These are phyloP conservation scores for Seladonia tumulorum DNA, from an alignment of 2,888 invertebrate species.

Conservation along the genomic window DNA sequence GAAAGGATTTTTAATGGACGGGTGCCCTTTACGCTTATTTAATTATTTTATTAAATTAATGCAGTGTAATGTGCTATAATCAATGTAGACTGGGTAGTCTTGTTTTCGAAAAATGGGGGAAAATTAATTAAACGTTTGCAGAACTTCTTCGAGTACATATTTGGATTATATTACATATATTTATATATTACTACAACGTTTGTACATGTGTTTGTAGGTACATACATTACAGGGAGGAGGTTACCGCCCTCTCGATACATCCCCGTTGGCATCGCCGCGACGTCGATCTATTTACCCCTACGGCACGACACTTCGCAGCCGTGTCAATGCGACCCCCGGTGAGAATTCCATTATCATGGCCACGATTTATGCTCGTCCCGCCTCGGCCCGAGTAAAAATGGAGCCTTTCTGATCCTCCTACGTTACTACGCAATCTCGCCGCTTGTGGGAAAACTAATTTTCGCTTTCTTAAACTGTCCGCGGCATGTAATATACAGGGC, in stretches of 20 bases:
- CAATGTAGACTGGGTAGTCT: too few species aligned
- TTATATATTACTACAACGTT: too few species aligned
- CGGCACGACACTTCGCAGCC: slow-evolving; percentile 76
- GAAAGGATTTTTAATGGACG: not conserved
- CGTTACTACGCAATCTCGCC: slow-evolving; percentile 18
- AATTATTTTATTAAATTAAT: too few species aligned
- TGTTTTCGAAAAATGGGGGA: too few species aligned
- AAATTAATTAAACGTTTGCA: too few species aligned
- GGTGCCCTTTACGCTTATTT: too few species aligned
- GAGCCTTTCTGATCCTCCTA: slow-evolving; percentile 39
- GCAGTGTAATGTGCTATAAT: too few species aligned
- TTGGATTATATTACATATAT: too few species aligned
- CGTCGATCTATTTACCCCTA: slow-evolving; percentile 73
- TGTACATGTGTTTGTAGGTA: slow-evolving; percentile 23
- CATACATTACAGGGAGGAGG: slow-evolving; percentile 42
- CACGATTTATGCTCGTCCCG: slow-evolving; percentile 75
- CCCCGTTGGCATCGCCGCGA: slow-evolving; percentile 63
- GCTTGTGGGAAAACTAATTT: slow-evolving; percentile 33
- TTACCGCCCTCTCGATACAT: slow-evolving; percentile 61
- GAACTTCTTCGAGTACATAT: too few species aligned
- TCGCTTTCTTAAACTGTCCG: not conserved
- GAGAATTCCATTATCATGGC: slow-evolving; percentile 82
- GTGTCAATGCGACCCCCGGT: slow-evolving; percentile 81
- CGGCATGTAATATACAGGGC: too few species aligned
- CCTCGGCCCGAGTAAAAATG: slow-evolving; percentile 40